Evolutionary conservation across 2,797 vertebrate species (phyloP).

Genomic region (Neoniphon sammara): DNA sequence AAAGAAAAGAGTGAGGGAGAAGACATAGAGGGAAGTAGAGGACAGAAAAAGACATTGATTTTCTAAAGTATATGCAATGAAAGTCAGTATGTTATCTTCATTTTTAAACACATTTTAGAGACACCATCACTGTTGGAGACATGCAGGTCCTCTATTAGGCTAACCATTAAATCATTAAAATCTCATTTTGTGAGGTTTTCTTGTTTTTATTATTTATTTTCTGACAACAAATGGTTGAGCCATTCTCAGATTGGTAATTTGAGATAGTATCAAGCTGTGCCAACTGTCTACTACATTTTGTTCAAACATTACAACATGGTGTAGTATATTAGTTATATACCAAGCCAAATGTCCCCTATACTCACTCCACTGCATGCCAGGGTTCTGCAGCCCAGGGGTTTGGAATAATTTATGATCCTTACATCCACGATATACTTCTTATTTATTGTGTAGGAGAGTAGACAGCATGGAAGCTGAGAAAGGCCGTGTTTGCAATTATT

Average conservation of each 20-base stretch:
- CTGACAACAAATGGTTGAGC: no score
- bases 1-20: neutral
- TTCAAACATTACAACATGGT: no score
- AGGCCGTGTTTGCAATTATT: no score
- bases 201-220: no score
- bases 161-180: neutral
- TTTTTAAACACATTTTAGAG: neutral
- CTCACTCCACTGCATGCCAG: no score
- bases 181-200: neutral
- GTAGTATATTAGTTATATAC: no score
- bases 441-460: slow-evolving; percentile 28
- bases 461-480: neutral
- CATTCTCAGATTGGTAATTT: neutral
- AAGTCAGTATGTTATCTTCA: neutral
- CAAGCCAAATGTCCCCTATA: no score
- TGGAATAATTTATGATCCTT: neutral
- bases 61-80: neutral
- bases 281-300: neutral
- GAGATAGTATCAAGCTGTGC: neutral
- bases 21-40: neutral
- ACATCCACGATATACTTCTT: slow-evolving; percentile 9
- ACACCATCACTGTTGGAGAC: no score
- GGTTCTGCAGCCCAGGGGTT: no score
- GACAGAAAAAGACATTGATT: neutral
- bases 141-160: neutral